A percentile compares a stretch with the other conserved stretches of the same genome.
Evolutionary conservation across 1,140 invertebrate species (phyloP).

Genomic region (Lamellibrachia luymesi): DNA sequence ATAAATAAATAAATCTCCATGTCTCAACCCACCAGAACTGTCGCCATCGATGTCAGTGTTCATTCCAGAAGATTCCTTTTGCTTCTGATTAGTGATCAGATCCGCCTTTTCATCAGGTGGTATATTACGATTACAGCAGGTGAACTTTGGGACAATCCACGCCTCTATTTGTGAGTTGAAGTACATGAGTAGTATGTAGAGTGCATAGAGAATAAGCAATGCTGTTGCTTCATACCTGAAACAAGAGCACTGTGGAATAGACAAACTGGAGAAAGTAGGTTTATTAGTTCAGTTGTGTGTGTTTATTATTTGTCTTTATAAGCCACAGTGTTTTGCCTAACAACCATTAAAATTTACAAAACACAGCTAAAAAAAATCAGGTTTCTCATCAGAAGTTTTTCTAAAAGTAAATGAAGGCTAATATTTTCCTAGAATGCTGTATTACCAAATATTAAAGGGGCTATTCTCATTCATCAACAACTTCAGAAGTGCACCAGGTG

Average conservation of each 20-base stretch:
- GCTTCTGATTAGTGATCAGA: not conserved
- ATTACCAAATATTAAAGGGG: too few species aligned
- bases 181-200: slow-evolving; percentile 54
- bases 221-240: slow-evolving; percentile 53
- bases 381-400: too few species aligned
- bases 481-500: too few species aligned
- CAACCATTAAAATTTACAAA: too few species aligned
- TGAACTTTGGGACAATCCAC: slow-evolving; percentile 25
- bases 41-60: not conserved
- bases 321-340: too few species aligned
- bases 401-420: too few species aligned
- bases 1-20: not conserved
- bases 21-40: not conserved
- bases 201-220: slow-evolving; percentile 46
- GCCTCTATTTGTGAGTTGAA: slow-evolving; percentile 47
- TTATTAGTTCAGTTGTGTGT: not conserved
- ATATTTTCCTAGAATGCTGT: too few species aligned
- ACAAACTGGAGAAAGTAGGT: not conserved
- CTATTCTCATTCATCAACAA: too few species aligned
- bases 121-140: not conserved
- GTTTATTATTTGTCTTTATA: too few species aligned
- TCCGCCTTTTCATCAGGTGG: not conserved
- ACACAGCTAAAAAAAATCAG: too few species aligned
- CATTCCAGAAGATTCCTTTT: not conserved
- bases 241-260: slow-evolving; percentile 6